Evolutionary conservation across 1,140 invertebrate species (phyloP).

Genomic region (Theocolax elegans): DNA sequence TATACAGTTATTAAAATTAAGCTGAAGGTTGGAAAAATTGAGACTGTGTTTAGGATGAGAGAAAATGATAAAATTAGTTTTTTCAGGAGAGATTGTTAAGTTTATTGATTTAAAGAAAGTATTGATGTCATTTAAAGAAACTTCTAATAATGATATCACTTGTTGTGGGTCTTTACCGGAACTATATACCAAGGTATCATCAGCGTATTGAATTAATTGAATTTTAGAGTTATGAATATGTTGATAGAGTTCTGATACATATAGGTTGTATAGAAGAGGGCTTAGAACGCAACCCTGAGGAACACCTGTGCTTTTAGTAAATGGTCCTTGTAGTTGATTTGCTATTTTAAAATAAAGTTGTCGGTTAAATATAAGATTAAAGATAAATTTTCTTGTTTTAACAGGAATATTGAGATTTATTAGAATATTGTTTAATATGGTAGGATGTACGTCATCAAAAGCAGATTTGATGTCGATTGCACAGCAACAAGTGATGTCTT

Average conservation of each 20-base stretch:
- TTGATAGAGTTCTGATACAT: conserved; percentile 32
- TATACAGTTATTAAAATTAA: too few relatives aligned
- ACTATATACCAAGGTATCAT: conserved; percentile 5
- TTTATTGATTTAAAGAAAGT: conserved; percentile 22
- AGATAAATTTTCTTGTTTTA: conserved; percentile 17
- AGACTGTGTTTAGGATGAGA: neutral
- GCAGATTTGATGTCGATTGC: conserved; percentile 15
- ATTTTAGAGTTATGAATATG: neutral
- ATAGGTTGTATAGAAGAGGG: conserved; percentile 41
- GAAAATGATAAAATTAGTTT: too few relatives aligned
- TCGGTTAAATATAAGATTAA: conserved; percentile 7
- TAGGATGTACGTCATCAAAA: neutral
- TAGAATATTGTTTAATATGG: too few relatives aligned
- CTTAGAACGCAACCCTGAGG: conserved; percentile 40
- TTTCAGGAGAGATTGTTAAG: conserved; percentile 3
- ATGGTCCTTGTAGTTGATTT: neutral
- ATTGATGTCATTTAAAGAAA: neutral
- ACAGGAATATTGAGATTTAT: conserved; percentile 13
- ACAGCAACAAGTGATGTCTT: neutral
- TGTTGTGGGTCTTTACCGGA: neutral
- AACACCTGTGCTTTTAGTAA: conserved; percentile 12
- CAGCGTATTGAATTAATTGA: too few relatives aligned
- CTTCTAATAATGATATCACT: neutral
- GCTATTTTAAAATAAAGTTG: conserved; percentile 1
- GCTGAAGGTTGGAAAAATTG: too few relatives aligned